A percentile compares a stretch with the other conserved stretches of the same genome.
These are phyloP conservation scores for Orycteropus afer DNA, from an alignment of 2,113 vertebrate genomes.

Conservation along the genomic window DNA sequence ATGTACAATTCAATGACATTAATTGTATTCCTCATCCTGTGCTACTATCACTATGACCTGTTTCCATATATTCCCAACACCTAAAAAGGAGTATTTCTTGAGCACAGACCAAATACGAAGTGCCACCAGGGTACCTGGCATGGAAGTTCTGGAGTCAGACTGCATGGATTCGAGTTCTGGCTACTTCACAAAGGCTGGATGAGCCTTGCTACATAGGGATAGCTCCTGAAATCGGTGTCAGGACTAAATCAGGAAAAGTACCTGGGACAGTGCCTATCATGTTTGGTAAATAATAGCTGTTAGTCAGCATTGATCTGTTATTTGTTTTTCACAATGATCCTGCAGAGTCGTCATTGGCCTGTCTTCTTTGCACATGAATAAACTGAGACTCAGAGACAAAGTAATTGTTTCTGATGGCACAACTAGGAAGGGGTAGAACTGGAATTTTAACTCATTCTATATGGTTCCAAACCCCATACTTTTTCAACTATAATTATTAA, in stretches of 20 bases:
- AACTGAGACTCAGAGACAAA: neutral
- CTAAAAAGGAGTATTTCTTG: neutral
- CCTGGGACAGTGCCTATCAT: neutral
- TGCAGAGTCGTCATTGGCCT: neutral
- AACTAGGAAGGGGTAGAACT: too few species aligned
- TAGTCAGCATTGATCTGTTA: neutral
- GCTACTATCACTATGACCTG: neutral
- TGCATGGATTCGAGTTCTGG: neutral
- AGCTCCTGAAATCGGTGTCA: neutral
- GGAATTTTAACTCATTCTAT: neutral
- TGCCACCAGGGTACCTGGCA: neutral
- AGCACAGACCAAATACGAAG: neutral
- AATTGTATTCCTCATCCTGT: neutral
- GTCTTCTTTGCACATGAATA: neutral
- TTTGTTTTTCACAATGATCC: neutral
- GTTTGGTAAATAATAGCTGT: neutral
- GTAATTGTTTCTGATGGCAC: neutral
- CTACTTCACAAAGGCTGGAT: neutral
- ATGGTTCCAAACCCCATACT: neutral
- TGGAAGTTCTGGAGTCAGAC: neutral
- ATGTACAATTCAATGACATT: neutral
- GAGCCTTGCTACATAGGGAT: too few species aligned
- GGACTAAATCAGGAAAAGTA: neutral
- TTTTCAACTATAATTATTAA: neutral
- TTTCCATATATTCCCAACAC: neutral